Base-by-base conservation (phyloP, 2,797 vertebrate species). In the Parauchenoglanis punctatus region DNA sequence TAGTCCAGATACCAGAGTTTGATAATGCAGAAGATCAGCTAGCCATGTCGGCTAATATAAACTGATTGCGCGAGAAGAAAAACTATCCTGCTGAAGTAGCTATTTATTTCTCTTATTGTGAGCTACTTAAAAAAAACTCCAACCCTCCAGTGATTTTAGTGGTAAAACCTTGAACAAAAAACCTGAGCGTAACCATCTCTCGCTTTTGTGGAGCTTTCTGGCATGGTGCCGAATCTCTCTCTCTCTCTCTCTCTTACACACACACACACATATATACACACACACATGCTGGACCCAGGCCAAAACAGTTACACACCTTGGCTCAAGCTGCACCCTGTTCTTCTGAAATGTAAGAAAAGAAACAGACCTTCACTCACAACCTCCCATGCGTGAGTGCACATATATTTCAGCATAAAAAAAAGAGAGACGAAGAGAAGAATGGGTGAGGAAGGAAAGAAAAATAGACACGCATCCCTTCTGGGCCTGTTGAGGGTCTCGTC, bases 151-250 rank as follows among this genome's bases (percentile, higher is more conserved):
- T 85, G 82, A 87, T 83, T 89, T 94, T 91, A 92, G 91, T 94
- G 94, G 94, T 93, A 93, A 92, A 92, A 92, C 89, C 86, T 81
- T 0, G 83, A 93, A 95, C 93, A 95, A 49, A 95, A 96, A 94
- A 93, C 93, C 78, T 83, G 88, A 83, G 67, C 87, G 84, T 87
- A 87, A 89, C 87, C 77, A 83, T 86, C 82, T 85, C 73, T 87
- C 61, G 85, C 83, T 77, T 89, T 86, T 86, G n/a, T 80, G 75
- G 84, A 73, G 81, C 58, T 87, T 81, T 68, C 46, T 91, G 89
- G 86, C 83, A 81, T 1, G 4, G 44, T 61, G 85, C 89, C 89
- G 54, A 49, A 61, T 8, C 20, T 23, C 7, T 87, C 85, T 13
- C 65, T 31, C 65, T 18, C 5, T 17, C 77, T 40, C 85, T 3